Evolutionary conservation across 2,797 vertebrate genomes (phyloP), one percentile per base, ranked within the genome.

Genomic region (Notolepis coatsorum): DNA sequence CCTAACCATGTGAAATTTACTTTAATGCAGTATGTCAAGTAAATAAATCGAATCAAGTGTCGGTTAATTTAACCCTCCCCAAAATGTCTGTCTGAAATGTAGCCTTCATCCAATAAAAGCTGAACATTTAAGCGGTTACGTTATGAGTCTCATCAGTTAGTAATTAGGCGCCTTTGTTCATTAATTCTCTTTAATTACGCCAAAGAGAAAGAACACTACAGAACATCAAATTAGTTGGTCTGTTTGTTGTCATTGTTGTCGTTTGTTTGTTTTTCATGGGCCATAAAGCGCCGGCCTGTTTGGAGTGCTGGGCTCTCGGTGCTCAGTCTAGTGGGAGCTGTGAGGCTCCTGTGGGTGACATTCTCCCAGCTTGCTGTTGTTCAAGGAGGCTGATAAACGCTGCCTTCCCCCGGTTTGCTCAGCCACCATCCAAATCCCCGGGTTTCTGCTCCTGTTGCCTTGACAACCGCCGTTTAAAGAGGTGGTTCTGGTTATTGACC

Each of bases 391-490:
- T 71, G 51, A 65, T 75, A 77, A 85, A 81, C n/a, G 23, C 39
- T 17, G 31, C 35, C 74, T 71, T 67, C 75, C 6, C 68, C 75
- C 6, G 30, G 58, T 71, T 62, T 79, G 53, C 65, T 77, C 63
- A 64, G 73, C 55, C 78, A 65, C 52, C 47, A 13, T 79, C 69
- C 61, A 77, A 78, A 71, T 65, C 52, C 63, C 17, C 75, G 54
- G 7, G 53, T 77, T 80, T 80, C 75, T 78, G 71, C 75, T 85
- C 78, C 86, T 84, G 87, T 89, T 91, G 86, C 88, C 87, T 72
- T 80, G 84, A 88, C 84, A 80, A 87, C 84, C 81, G 82, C 64
- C 74, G 73, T 85, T 84, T 86, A 85, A 84, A 83, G 80, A 72
- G 58, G 64, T n/a, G 28, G 65, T 70, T 79, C 67, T 71, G 73